Evolutionary conservation across 2,113 vertebrate genomes (phyloP), one percentile per base, ranked within the genome.

Genomic region (Seriola quinqueradiata): DNA sequence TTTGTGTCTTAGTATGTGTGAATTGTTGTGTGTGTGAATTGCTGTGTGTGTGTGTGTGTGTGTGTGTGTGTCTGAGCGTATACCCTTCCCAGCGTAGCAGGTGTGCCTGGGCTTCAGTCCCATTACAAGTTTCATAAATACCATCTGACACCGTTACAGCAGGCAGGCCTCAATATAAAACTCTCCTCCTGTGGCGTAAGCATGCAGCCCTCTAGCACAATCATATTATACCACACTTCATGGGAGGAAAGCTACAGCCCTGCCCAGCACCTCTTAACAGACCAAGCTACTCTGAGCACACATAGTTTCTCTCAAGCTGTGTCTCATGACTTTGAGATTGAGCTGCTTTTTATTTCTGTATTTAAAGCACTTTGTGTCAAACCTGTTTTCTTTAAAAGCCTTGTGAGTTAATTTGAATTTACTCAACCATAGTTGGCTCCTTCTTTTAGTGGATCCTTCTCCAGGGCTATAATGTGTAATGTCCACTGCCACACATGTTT

Each of bases 91-190:
- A 77, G 83, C 60, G 40, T 77, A 82, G 89, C 91, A 92, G 91
- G 90, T 92, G 90, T 89, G 85, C 73, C 79, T 69, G 52, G 44
- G 81, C 75, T 78, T 82, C 74, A 85, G 78, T 71, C 65, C 79
- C 85, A 87, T 92, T 90, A 89, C 85, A 72, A 79, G 75, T 88
- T 85, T 87, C 90, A 92, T 90, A 93, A 93, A 91, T 89, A 93
- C 90, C 92, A 88, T 73, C 85, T 93, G 92, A 91, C 89, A 89
- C 74, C 1, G 73, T 74, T 84, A 59, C 83, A 90, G 90, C 87
- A 83, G 88, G 74, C 88, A 77, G 86, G 81, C 86, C 65, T 73
- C 68, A 16, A 61, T 87, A 88, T 90, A 87, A 91, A 90, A 75
- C 73, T 64, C 80, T 87, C 75, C 68, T 86, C 86, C 86, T 6